Evolutionary conservation across 2,113 vertebrate species (phyloP).

Genomic region (Tonatia bakeri): DNA sequence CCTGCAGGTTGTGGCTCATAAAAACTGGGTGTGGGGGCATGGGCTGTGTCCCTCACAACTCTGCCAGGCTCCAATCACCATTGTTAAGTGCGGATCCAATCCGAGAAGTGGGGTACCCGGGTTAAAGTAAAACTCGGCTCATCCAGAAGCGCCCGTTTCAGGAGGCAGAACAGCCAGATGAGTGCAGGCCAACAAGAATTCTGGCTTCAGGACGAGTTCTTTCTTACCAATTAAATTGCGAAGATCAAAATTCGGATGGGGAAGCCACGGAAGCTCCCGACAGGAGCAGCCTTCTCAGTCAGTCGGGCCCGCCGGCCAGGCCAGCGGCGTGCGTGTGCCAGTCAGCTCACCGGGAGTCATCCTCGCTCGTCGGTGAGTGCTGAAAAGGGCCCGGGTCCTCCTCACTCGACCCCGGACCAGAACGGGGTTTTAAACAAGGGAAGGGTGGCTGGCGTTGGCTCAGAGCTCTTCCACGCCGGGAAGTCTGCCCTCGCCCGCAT

Average conservation of each 20-base stretch:
- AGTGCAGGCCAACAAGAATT: neutral
- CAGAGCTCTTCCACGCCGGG: neutral
- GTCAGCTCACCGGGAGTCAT: neutral
- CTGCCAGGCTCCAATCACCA: neutral
- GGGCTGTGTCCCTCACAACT: neutral
- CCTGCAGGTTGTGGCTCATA: neutral
- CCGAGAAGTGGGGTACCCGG: neutral
- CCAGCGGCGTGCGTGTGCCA: too few relatives aligned
- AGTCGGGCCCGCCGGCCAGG: too few relatives aligned
- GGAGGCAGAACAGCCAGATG: neutral
- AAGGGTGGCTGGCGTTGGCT: neutral
- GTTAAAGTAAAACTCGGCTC: neutral
- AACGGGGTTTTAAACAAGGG: neutral
- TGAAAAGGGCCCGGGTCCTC: neutral
- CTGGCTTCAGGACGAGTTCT: neutral
- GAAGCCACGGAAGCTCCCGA: neutral
- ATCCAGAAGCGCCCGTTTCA: neutral
- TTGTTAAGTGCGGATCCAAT: fast-evolving
- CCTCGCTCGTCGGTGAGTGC: neutral
- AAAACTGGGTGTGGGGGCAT: neutral
- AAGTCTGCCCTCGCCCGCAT: neutral
- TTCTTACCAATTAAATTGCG: neutral
- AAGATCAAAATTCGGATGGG: neutral
- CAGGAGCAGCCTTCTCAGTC: neutral
- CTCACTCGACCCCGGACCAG: too few relatives aligned